These are phyloP conservation scores for Tyrannus savana DNA, from an alignment of 2,113 vertebrate species.

Conservation along the genomic window DNA sequence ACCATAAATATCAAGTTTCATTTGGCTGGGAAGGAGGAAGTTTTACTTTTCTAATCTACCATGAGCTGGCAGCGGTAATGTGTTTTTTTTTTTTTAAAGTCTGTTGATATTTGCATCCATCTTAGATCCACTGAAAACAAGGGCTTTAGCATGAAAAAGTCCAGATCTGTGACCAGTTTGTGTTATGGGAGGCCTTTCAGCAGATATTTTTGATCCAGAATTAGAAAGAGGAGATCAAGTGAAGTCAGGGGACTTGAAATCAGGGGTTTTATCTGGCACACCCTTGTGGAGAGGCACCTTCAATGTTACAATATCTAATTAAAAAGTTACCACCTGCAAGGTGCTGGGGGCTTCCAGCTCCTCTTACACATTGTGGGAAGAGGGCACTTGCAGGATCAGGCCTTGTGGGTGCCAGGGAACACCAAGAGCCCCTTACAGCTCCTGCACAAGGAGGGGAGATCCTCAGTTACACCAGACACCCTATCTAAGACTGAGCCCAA, in stretches of 20 bases:
- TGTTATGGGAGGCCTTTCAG: neutral
- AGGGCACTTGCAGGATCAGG: neutral
- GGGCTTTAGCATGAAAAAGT: neutral
- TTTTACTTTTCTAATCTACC: neutral
- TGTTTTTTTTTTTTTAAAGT: neutral
- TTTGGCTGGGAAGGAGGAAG: neutral
- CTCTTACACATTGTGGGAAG: neutral
- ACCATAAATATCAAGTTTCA: constrained; percentile 35
- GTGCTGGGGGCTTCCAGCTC: neutral
- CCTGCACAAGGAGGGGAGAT: neutral
- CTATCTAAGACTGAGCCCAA: neutral
- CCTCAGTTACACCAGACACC: neutral
- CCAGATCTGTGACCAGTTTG: neutral
- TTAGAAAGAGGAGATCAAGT: neutral
- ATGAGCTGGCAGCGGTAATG: neutral
- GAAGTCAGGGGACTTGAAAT: neutral
- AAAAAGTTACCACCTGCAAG: neutral
- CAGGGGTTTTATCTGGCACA: neutral
- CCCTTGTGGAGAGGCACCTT: neutral
- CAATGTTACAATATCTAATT: neutral
- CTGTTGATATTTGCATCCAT: neutral
- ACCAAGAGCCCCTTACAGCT: neutral
- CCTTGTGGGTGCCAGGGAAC: neutral
- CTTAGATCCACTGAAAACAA: neutral
- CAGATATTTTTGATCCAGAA: neutral